Base-by-base conservation (phyloP, 2,113 vertebrate genomes). In the Drymodes brunneopygia region DNA sequence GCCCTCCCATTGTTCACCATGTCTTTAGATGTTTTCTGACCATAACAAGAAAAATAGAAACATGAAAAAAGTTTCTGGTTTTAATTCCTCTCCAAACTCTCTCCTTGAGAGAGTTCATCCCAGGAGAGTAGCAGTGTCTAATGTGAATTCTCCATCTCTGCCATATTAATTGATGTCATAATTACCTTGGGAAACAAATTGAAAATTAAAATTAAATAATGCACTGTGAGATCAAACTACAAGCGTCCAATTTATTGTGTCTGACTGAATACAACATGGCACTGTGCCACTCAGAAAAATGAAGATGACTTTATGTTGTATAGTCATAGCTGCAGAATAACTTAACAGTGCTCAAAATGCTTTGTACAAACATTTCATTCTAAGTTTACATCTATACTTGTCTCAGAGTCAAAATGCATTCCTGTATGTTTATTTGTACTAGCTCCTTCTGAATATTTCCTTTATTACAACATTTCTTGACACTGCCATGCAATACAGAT, bases 181-280 rank as follows among this genome's bases (percentile, higher is more conserved):
- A 61, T 93, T 94, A 92, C 79, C 67, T 90, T 44, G 53, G 71
- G 71, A 90, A 93, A 64, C 80, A 96, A 92, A 93, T 2, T 92
- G 82, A 90, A 96, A 94, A 95, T 93, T 69, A 79, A 89, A 95
- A 95, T 73, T 62, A 92, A 95, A 86, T 92, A 80, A 90, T 88
- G 67, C 64, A 20, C 64, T 35, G 15, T 70, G 40, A 88, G 56
- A 90, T 92, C 82, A 74, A 94, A 74, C 87, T 90, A 65, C 51
- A 56, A 81, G 64, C 31, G 83, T 62, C 40, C 64, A 69, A 91
- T 95, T 78, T 85, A 81, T 87, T 91, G 28, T 48, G 64, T 62
- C 82, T 90, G 74, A 36, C 78, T 83, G 56, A 86, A 57, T 64
- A 53, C 42, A 93, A 21, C 33, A 70, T 67, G 71, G 93, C 74